Base-by-base conservation (phyloP, 2,113 vertebrate species). In the Mohoua ochrocephala region DNA sequence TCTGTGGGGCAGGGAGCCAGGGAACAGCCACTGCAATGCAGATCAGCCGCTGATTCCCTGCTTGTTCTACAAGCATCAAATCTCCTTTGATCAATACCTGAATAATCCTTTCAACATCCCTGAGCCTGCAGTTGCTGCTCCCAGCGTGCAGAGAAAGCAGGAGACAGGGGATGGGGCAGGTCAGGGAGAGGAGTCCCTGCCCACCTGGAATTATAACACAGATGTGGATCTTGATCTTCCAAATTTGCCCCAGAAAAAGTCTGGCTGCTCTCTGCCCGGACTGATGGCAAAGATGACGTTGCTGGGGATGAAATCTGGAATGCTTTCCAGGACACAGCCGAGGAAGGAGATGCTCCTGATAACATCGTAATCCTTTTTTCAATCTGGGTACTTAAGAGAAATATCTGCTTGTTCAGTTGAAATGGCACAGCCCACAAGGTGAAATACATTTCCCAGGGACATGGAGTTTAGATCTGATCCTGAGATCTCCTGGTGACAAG, bases 171-270 rank as follows among this genome's bases (percentile, higher is more conserved):
- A 24, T 18, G 33, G 56, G 3, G 15, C 41, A 35, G 60, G 8
- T 8, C 56, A 27, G 23, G 42, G 37, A 39, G 17, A 81, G 49
- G 6, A 75, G 35, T 7, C 54, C 12, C 8, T 33, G 37, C 17
- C 31, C 65, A 10, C 9, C 5, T 27, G 14, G 2, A 84, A 59
- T 19, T 1, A 4, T 5, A 30, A 1, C 31, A n/a, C 3, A 2
- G 4, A 19, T 1, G 7, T 15, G 31, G 31, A 41, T 2, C 0
- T 5, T 26, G 3, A 4, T 23, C 23, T 78, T 42, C 13, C 4
- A 4, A 28, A 42, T 22, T 15, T 27, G 76, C 54, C 81, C 70
- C 50, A 33, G 19, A 37, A 79, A 37, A 79, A 35, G 23, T 4
- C 41, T n/a, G 61, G 41, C 78, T 78, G 24, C 69, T 39, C 75